Conservation (phyloP, 2,797 vertebrate species). For the Smutsia gigantea region DNA sequence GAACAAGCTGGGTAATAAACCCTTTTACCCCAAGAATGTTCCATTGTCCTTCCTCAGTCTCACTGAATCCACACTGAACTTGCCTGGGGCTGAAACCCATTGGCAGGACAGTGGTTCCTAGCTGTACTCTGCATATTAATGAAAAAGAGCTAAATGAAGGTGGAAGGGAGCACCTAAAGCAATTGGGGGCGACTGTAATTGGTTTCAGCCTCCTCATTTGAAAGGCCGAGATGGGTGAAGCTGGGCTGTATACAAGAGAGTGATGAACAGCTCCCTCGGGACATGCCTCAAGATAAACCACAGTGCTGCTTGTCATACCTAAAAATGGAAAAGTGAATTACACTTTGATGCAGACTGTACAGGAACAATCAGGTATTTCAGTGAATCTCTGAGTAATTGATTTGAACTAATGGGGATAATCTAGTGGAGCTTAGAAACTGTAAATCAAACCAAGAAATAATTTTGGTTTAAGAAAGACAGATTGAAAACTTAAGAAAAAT, state of each 20-base stretch:
- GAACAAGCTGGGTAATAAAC: too few species aligned
- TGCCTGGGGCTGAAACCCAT: too few species aligned
- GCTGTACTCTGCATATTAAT: neutral
- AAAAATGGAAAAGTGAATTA: neutral
- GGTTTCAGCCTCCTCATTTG: neutral
- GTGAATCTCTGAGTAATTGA: neutral
- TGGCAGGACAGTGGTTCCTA: neutral
- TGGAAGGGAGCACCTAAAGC: neutral
- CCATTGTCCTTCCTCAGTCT: too few species aligned
- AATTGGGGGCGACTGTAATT: accelerated
- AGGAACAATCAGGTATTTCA: neutral
- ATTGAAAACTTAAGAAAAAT: neutral
- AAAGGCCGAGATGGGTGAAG: neutral
- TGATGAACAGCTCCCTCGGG: neutral
- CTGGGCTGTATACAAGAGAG: neutral
- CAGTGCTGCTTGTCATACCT: neutral
- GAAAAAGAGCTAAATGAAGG: neutral
- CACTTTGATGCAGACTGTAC: neutral
- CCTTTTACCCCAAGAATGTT: too few species aligned
- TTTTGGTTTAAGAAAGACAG: neutral
- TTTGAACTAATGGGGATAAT: neutral
- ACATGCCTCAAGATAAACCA: neutral
- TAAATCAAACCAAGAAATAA: constrained; percentile 16
- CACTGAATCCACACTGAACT: too few species aligned
- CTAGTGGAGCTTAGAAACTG: neutral